Conservation (phyloP, 2,797 vertebrate genomes). For the Manis crassicaudata region DNA sequence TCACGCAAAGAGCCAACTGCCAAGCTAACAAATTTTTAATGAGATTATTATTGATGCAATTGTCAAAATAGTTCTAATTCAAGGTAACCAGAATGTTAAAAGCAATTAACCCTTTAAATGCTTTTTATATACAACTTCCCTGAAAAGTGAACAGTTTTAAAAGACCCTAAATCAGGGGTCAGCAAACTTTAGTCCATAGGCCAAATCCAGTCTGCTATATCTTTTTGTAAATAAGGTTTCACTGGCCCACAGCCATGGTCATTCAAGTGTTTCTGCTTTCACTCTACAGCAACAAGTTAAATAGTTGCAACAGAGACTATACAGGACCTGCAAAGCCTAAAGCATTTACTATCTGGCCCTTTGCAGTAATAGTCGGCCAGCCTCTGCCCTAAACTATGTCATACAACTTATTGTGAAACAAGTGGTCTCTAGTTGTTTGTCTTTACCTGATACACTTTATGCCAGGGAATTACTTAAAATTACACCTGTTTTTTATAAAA, state of each 20-base stretch:
- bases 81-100: neutral
- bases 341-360: neutral
- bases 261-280: neutral
- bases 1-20: constrained; percentile 17
- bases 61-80: neutral
- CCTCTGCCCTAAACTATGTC: neutral
- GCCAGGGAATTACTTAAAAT: neutral
- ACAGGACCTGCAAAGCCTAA: neutral
- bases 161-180: neutral
- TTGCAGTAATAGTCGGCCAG: neutral
- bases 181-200: neutral
- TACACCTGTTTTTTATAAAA: neutral
- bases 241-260: fast-evolving
- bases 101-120: neutral
- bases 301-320: neutral
- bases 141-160: neutral
- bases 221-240: constrained; percentile 2
- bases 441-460: neutral
- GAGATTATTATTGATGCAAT: neutral
- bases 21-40: constrained; percentile 6
- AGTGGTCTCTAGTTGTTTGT: neutral
- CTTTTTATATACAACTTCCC: neutral
- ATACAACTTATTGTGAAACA: constrained; percentile 11
- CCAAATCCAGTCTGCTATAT: neutral
- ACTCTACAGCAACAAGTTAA: neutral